phyloP scores from a whole-genome alignment of 2,888 invertebrate genomes.

The Fragum whitleyi region DNA sequence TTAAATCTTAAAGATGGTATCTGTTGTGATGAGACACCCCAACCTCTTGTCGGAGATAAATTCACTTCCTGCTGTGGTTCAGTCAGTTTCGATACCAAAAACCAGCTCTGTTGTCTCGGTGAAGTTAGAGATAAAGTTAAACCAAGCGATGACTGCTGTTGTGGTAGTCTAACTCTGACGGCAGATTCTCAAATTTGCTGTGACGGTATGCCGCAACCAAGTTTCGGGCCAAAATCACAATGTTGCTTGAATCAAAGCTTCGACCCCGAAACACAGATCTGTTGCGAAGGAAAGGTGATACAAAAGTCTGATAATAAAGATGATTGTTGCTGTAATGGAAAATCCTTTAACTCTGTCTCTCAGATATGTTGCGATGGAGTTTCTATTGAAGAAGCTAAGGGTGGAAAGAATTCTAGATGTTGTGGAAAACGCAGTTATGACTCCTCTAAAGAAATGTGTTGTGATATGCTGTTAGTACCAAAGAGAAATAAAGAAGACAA shows the following conservation, averaged over 20 bases:
- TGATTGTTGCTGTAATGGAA: constrained; percentile 50
- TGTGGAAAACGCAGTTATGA: constrained; percentile 46
- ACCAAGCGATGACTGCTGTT: constrained; percentile 38
- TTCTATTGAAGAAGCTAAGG: constrained; percentile 30
- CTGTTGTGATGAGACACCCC: constrained; percentile 44
- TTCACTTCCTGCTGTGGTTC: constrained; percentile 36
- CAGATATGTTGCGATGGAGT: constrained; percentile 41
- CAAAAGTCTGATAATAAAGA: constrained; percentile 35
- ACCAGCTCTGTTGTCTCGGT: constrained; percentile 35
- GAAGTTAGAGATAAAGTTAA: constrained; percentile 28
- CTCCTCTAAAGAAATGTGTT: constrained; percentile 43
- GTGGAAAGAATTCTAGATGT: constrained; percentile 39
- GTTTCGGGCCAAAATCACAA: constrained; percentile 14
- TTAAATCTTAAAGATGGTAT: constrained; percentile 30
- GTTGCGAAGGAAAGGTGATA: constrained; percentile 42
- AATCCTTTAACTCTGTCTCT: constrained; percentile 28
- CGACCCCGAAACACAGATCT: constrained; percentile 41
- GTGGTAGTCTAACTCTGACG: constrained; percentile 37
- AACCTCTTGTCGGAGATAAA: constrained; percentile 5
- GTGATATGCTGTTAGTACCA: constrained; percentile 26
- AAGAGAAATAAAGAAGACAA: constrained; percentile 34
- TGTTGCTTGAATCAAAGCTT: constrained; percentile 47
- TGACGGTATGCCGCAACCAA: constrained; percentile 33
- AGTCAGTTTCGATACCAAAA: constrained; percentile 30
- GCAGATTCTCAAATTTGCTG: constrained; percentile 39